phyloP scores from a whole-genome alignment of 2,797 vertebrate genomes.

The Setipinna tenuifilis region DNA sequence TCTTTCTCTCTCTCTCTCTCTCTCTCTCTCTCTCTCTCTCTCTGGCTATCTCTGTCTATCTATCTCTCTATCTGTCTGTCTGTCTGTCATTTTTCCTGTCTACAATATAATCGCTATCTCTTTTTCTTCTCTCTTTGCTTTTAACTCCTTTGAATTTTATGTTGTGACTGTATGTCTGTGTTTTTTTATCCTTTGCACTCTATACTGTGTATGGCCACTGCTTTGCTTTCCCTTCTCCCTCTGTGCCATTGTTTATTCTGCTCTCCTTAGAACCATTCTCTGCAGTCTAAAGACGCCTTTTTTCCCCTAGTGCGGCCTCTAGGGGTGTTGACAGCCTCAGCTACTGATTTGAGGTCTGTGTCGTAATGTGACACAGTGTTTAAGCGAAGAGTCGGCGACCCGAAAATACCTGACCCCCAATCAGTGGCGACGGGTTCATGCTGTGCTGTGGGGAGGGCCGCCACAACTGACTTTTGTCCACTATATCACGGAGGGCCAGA shows the following conservation, averaged over 20 bases:
- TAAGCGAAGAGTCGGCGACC: neutral
- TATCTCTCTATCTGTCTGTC: too few relatives aligned
- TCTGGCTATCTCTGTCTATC: neutral
- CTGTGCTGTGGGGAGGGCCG: neutral
- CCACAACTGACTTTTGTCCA: neutral
- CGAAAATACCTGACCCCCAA: constrained; percentile 13
- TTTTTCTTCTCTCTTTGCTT: too few relatives aligned
- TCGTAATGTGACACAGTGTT: neutral
- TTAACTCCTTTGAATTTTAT: too few relatives aligned
- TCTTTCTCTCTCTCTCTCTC: constrained; percentile 20
- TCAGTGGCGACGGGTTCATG: neutral
- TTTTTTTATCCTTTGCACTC: too few relatives aligned
- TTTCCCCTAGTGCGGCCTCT: neutral
- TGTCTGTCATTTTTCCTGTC: too few relatives aligned
- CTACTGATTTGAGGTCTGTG: constrained; percentile 30
- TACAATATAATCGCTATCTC: too few relatives aligned
- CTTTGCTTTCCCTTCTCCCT: too few relatives aligned
- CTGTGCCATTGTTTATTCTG: neutral
- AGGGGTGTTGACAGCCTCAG: constrained; percentile 4
- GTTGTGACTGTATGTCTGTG: too few relatives aligned
- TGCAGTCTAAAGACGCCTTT: neutral
- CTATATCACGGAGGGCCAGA: neutral
- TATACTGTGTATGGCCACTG: too few relatives aligned
- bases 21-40: neutral
- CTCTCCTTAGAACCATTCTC: neutral